Base-by-base conservation (phyloP, 1,140 invertebrate species). In the Sinonovacula constricta region DNA sequence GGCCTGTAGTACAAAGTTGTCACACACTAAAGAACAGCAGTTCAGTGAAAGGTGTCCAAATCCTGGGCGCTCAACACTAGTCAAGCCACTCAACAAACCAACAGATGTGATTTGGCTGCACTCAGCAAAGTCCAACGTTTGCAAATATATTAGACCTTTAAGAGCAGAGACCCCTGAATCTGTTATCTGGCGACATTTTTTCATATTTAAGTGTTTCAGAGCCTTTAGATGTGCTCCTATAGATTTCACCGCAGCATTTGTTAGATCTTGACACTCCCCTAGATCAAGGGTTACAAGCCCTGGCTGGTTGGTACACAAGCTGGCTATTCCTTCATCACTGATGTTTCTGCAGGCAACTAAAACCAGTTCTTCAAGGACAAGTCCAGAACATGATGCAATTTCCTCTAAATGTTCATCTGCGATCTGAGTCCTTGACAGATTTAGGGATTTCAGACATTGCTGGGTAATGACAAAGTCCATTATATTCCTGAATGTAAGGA, bases 401-500 rank as follows among this genome's bases (percentile, higher is more conserved):
- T 90, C 87, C 77, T 90, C 90, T 34, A 95, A 85, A n/a, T 94
- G 91, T 36, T 91, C 88, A 57, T 94, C 93, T 88, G 94, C 93
- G 54, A 95, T 93, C 0, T 94, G 88, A 30, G 94, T 95, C 66
- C 92, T 92, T 60, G 93, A 93, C 78, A 95, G 93, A 77, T 93
- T 91, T 24, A 95, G 83, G 18, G 91, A 89, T 81, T 93, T 94
- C 3, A 95, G 88, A 18, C 88, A 86, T 1, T 92, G 91, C 83
- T 93, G 92, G n/a, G 89, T 86, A 62, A 89, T 86, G 51, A 95
- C 88, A 82, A 93, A 93, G 59, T 92, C 90, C 33, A 93, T 83
- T 28, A 95, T 91, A 85, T 94, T 94, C 57, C 93, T 91, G 85
- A 95, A 95, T 36, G 94, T 95, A 14, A 95, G 87, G 12, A 95